These are phyloP conservation scores for Adelges cooleyi DNA, from an alignment of 1,140 invertebrate species.

Conservation along the genomic window DNA sequence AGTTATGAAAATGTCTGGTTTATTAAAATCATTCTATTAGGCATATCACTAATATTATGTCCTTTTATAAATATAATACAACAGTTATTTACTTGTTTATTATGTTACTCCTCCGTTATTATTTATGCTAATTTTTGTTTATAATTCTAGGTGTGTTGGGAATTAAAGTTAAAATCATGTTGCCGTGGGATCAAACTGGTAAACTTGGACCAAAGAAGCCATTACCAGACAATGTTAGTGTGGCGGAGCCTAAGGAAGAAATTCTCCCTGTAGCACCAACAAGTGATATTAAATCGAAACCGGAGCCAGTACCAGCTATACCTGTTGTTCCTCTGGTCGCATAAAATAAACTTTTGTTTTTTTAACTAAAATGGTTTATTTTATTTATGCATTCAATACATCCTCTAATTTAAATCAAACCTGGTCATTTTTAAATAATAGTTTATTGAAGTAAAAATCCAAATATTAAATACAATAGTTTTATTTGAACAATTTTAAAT, in stretches of 20 bases:
- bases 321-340: conserved; percentile 15
- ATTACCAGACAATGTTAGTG: conserved; percentile 90
- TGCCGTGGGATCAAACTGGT: conserved; percentile 92
- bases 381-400: too few species aligned
- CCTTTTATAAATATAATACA: background rate
- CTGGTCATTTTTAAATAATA: too few species aligned
- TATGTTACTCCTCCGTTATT: too few species aligned
- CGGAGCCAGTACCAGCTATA: conserved; percentile 7
- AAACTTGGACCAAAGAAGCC: conserved; percentile 95
- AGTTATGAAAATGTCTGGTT: too few species aligned
- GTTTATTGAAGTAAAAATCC: too few species aligned
- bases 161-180: conserved; percentile 99
- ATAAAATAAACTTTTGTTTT: conserved; percentile 28
- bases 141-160: conserved; percentile 51
- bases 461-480: too few species aligned
- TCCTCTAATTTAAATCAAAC: too few species aligned
- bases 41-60: too few species aligned
- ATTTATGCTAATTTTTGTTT: background rate
- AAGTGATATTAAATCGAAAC: conserved; percentile 48
- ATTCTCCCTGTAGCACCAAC: conserved; percentile 48
- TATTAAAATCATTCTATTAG: too few species aligned
- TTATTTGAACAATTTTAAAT: too few species aligned
- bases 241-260: conserved; percentile 88
- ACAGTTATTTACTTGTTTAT: background rate
- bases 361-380: too few species aligned